A percentile compares a stretch with the other conserved stretches of the same genome.
Conservation (phyloP, 2,888 invertebrate genomes). For the Philonicus albiceps region DNA sequence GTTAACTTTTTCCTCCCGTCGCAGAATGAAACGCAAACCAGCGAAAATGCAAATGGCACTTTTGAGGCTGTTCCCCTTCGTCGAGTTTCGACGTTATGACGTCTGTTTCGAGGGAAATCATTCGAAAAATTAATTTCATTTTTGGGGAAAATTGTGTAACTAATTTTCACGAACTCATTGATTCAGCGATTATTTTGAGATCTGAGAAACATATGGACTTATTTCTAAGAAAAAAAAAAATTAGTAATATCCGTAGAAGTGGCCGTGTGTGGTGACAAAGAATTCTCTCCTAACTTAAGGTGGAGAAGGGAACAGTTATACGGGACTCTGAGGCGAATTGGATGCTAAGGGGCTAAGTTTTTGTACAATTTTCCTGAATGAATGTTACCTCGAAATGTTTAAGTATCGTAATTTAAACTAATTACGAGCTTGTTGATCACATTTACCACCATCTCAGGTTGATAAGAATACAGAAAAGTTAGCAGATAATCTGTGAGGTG, state of each 20-base stretch:
- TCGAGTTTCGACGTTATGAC: not conserved
- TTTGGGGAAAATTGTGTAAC: not conserved
- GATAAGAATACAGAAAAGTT: not conserved
- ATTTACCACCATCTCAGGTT: not conserved
- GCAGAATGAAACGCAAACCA: not conserved
- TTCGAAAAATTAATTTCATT: not conserved
- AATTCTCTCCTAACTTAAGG: not conserved
- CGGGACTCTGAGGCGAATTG: not conserved
- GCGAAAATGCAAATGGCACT: constrained; percentile 32
- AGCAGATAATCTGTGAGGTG: not conserved
- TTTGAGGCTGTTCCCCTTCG: constrained; percentile 11
- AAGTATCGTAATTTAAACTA: not conserved
- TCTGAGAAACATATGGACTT: not conserved
- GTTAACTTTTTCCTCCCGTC: not conserved
- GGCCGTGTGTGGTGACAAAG: not conserved
- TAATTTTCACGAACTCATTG: not conserved
- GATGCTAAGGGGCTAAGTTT: not conserved
- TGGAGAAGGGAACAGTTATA: not conserved
- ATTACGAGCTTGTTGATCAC: not conserved
- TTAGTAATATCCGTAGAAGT: not conserved
- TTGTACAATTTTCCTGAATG: not conserved
- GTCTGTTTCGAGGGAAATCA: not conserved
- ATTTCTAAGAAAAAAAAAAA: not conserved
- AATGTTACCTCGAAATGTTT: not conserved
- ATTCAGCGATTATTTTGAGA: not conserved